Percentiles rank a stretch among this genome's conserved stretches.
phyloP scores from a whole-genome alignment of 2,113 vertebrate genomes.

The Eulemur macaco region DNA sequence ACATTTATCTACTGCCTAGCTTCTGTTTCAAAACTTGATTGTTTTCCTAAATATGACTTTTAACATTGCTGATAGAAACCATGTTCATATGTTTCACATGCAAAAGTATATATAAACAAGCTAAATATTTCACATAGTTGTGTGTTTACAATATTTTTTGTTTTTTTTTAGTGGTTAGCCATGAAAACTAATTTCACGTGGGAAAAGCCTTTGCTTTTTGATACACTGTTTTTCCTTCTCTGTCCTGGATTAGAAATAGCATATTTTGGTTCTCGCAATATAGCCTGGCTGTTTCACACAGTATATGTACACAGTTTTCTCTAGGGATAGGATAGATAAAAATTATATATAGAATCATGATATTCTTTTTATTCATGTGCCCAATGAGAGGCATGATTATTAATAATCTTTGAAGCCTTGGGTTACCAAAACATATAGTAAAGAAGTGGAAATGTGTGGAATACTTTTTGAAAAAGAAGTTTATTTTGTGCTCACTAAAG shows the following conservation, averaged over 20 bases:
- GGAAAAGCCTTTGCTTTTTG: not conserved
- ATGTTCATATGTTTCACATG: not conserved
- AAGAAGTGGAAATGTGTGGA: constrained; percentile 31
- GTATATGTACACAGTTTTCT: not conserved
- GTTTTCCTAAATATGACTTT: not conserved
- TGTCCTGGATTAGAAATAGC: not conserved
- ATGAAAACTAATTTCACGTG: constrained; percentile 42
- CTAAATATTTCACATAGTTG: constrained; percentile 52
- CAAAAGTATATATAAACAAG: not conserved
- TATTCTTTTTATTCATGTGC: constrained; percentile 17
- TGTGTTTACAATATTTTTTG: not conserved
- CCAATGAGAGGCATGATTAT: constrained; percentile 40
- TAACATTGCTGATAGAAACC: constrained; percentile 40
- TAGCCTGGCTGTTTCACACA: not conserved
- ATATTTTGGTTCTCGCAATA: not conserved
- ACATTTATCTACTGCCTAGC: constrained; percentile 30
- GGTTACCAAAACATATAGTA: constrained; percentile 33
- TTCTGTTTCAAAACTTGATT: constrained; percentile 52
- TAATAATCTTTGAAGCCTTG: constrained; percentile 34
- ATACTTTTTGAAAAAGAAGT: not conserved
- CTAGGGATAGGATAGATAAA: not conserved
- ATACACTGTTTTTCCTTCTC: not conserved
- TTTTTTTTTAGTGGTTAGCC: not conserved
- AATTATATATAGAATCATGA: not conserved
- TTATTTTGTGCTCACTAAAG: constrained; percentile 13